Conservation (phyloP, 2,797 vertebrate genomes). For the Pogonophryne albipinna region DNA sequence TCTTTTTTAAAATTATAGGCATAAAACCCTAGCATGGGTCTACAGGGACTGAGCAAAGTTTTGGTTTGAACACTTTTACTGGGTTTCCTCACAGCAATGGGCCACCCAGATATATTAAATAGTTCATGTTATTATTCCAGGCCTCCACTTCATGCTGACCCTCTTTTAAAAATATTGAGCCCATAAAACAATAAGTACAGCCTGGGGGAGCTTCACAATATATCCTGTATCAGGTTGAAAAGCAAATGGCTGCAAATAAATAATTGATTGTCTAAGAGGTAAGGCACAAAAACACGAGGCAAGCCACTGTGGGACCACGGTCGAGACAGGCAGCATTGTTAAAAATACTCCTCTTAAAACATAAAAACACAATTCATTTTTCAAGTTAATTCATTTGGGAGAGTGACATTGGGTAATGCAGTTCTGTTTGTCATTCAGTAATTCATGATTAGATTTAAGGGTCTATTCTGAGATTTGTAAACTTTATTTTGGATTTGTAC, state of each 20-base stretch:
- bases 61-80: slow-evolving; percentile 22
- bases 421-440: neutral
- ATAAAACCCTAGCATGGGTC: slow-evolving; percentile 6
- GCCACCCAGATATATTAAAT: slow-evolving; percentile 78
- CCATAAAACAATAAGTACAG: slow-evolving; percentile 43
- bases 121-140: slow-evolving; percentile 60
- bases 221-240: neutral
- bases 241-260: neutral
- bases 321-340: neutral
- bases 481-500: no score
- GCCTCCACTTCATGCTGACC: slow-evolving; percentile 55
- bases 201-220: slow-evolving; percentile 16
- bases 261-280: neutral
- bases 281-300: neutral
- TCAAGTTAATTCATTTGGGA: neutral
- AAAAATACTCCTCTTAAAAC: neutral
- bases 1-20: neutral
- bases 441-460: neutral
- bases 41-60: slow-evolving; percentile 12
- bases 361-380: neutral
- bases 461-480: no score
- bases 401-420: neutral
- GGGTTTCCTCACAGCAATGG: slow-evolving; percentile 70
- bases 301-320: neutral
- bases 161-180: slow-evolving; percentile 52